A percentile compares a stretch with the other conserved stretches of the same genome.
phyloP scores from a whole-genome alignment of 2,888 invertebrate genomes.

The Mimas tiliae region DNA sequence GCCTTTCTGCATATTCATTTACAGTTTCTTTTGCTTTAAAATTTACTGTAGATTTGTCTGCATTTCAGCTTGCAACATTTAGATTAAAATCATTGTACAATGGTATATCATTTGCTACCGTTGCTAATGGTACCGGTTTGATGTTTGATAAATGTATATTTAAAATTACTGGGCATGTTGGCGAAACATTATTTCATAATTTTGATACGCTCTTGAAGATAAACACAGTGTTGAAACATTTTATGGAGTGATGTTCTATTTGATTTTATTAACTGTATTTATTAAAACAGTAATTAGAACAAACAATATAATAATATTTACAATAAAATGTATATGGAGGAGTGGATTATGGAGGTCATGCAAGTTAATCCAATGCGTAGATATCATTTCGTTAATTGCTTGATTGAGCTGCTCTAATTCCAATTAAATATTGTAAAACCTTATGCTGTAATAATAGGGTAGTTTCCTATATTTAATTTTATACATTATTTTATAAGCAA shows the following conservation, averaged over 20 bases:
- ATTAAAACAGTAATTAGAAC: too few relatives aligned
- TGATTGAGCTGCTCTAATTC: too few relatives aligned
- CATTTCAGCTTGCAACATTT: slow-evolving; percentile 28
- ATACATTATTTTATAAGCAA: too few relatives aligned
- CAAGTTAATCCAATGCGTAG: too few relatives aligned
- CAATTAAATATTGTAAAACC: too few relatives aligned
- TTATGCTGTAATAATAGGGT: too few relatives aligned
- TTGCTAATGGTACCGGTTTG: slow-evolving; percentile 69
- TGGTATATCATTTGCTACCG: slow-evolving; percentile 70
- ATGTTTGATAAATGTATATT: slow-evolving; percentile 72
- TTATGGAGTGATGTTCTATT: background rate
- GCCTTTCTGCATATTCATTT: background rate
- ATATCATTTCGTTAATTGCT: too few relatives aligned
- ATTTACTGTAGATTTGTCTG: slow-evolving; percentile 32
- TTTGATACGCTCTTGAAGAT: slow-evolving; percentile 41
- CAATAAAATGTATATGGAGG: background rate
- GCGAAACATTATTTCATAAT: slow-evolving; percentile 55
- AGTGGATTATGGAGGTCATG: too few relatives aligned
- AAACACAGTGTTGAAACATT: background rate
- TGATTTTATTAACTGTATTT: background rate
- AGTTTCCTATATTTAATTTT: too few relatives aligned
- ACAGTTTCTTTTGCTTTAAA: background rate
- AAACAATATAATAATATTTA: too few relatives aligned
- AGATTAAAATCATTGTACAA: slow-evolving; percentile 65
- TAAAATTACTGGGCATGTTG: slow-evolving; percentile 67